A percentile compares a stretch with the other conserved stretches of the same genome.
Evolutionary conservation across 2,113 vertebrate species (phyloP).

Genomic region (Mormyrus lacerda): DNA sequence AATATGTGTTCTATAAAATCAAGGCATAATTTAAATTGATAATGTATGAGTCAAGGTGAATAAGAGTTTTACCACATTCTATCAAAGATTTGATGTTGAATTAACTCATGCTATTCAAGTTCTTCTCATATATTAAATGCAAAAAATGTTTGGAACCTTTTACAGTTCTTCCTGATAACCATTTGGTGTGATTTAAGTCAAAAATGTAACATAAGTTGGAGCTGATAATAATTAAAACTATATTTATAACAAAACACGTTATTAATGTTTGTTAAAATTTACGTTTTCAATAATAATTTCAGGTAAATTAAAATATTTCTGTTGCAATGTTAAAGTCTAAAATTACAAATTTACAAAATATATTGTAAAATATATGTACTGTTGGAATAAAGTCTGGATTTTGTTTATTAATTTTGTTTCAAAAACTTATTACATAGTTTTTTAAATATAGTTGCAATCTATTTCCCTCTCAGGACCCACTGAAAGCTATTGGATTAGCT

Average conservation of each 20-base stretch:
- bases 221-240: background rate
- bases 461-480: background rate
- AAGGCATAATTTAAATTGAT: background rate
- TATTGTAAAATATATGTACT: background rate
- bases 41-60: background rate
- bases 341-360: background rate
- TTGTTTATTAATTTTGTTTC: background rate
- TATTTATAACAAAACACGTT: background rate
- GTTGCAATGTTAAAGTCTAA: background rate
- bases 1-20: background rate
- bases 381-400: background rate
- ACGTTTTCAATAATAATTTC: background rate
- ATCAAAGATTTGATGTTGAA: background rate
- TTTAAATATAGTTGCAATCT: background rate
- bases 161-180: constrained; percentile 61
- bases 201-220: constrained; percentile 40
- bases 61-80: background rate
- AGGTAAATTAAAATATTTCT: background rate
- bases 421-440: background rate
- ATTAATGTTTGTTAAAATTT: background rate
- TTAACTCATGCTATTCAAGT: background rate
- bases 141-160: constrained; percentile 51
- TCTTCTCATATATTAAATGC: background rate
- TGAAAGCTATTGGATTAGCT: background rate
- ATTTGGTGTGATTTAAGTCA: constrained; percentile 50